Percentiles rank a stretch among this genome's conserved stretches.
These are phyloP conservation scores for Passerina amoena DNA, from an alignment of 2,113 vertebrate species.

Conservation along the genomic window DNA sequence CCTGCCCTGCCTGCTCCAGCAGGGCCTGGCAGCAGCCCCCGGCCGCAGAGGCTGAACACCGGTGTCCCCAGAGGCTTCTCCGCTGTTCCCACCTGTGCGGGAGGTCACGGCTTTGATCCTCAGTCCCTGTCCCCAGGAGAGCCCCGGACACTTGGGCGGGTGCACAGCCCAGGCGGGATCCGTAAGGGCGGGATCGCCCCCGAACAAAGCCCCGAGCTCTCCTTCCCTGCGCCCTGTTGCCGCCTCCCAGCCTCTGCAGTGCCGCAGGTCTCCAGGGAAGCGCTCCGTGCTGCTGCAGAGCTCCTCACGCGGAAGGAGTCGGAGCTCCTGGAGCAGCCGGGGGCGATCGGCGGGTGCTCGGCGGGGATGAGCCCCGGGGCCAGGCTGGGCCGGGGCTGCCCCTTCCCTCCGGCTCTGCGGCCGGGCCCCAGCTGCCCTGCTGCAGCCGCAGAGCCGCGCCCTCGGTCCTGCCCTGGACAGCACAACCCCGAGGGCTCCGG, in stretches of 20 bases:
- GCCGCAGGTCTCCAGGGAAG: neutral
- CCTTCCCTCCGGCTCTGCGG: neutral
- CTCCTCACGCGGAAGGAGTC: too few relatives aligned
- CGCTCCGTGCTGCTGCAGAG: neutral
- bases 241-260: too few relatives aligned
- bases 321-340: neutral
- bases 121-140: too few relatives aligned
- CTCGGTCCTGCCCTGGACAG: too few relatives aligned
- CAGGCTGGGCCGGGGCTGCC: neutral
- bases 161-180: neutral
- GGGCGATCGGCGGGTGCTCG: rapidly evolving
- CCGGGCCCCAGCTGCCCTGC: too few relatives aligned
- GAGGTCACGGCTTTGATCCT: neutral
- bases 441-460: too few relatives aligned
- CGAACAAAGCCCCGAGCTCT: neutral
- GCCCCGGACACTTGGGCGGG: neutral
- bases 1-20: too few relatives aligned
- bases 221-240: neutral
- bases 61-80: neutral
- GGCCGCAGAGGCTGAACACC: neutral
- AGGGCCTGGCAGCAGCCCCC: neutral
- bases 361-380: neutral
- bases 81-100: rapidly evolving
- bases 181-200: rapidly evolving
- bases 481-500: too few relatives aligned